Evolutionary conservation across 2,888 invertebrate species (phyloP), one percentile per base, ranked within the genome.

Genomic region (Cataglyphis rosenhaueri): DNA sequence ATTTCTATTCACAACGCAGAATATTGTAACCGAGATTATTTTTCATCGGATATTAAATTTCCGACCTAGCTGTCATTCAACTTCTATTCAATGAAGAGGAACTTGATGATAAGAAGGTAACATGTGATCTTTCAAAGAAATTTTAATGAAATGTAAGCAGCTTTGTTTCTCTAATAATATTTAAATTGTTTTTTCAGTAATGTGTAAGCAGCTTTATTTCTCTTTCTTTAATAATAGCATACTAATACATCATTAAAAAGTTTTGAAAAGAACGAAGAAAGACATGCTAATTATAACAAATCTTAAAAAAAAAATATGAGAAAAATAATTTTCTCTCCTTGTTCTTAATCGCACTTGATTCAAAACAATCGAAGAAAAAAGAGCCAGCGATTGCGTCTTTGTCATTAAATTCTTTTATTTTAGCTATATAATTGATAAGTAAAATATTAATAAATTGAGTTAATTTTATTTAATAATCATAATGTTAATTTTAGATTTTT

Each of bases 51-150:
- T 35, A 65, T 75, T 55, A 25, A 76, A 2, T 76, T 41, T 57
- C 15, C 65, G 29, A 52, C 3, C 5, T 15, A 10, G 21, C 6
- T 48, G 55, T 65, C 12, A 65, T 65, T 75, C 21, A 48, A 48
- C 29, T 59, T 52, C 25, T n/a, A 25, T 76, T 65, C 55, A 65
- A n/a, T 29, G 15, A 55, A 55, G 29, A 76, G 55, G 15, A 55
- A 76, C 15, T 55, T 55, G 25, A 18, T 1, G 35, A 57, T 65
- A 76, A 55, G 12, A 3, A 38, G n/a, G 21, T 76, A 41, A 76
- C 29, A 9, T 55, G 55, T 65, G 52, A 65, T 65, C n/a, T 76
- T 29, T 15, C 12, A 15, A 18, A 35, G 25, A 62, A 62, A 21
- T 74, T 62, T 29, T 35, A 61, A 48, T 59, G 48, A 75, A 15